Evolutionary conservation across 2,797 vertebrate species (phyloP), one percentile per base, ranked within the genome.

Genomic region (Bryconaethiops microstoma): DNA sequence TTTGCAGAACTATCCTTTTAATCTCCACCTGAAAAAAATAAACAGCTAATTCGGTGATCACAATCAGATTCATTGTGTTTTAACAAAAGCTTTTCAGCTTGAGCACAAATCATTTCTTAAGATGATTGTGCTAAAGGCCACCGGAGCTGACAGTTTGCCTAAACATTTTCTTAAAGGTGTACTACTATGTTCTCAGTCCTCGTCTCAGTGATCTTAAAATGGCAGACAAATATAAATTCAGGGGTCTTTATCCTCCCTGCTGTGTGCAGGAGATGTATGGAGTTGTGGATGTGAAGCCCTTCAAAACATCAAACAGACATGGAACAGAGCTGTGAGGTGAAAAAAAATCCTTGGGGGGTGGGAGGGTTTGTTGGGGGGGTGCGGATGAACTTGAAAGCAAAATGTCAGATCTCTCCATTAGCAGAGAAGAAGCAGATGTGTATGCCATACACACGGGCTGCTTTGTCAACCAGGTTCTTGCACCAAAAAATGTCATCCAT

Each of bases 381-480:
- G 71, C 82, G 63, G 71, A 67, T 60, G 55, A 40, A 79, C 74
- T 80, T 85, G 80, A 88, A 80, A 83, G 60, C 45, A 83, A 72
- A 80, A 54, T 76, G 40, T 87, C 80, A 82, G 88, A 88, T 86
- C 86, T 88, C 85, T 84, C 83, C 74, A 76, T 55, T 55, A 19
- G 63, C 76, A 88, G 90, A 92, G 82, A 80, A 92, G 83, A 82
- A 90, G 84, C 90, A 93, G 91, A 93, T 90, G 90, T 89, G 87
- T 80, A 60, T 19, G 19, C 2, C 77, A 54, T 83, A 81, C 80
- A 77, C 83, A 29, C 76, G 5, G 78, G 85, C 78, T 79, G 21
- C 85, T 87, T 85, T 83, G 88, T 91, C 88, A 87, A 80, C 76
- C 8, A 63, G 77, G 86, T 84, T 84, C 80, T 14, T 83, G 14